A percentile compares a stretch with the other conserved stretches of the same genome.
Evolutionary conservation across 2,797 vertebrate species (phyloP).

Genomic region (Poeciliopsis paucimaculata): DNA sequence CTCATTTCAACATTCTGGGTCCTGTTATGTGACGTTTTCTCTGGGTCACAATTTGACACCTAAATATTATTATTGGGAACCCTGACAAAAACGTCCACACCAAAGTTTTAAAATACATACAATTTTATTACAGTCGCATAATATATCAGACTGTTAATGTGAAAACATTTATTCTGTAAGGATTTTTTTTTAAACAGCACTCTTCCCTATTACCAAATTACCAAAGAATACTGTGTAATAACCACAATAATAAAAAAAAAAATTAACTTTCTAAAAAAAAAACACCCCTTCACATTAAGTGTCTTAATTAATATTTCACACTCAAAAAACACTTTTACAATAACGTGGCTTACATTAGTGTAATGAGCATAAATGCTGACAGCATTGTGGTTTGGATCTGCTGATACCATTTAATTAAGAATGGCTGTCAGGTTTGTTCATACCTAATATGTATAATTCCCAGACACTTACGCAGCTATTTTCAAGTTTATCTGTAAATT

Average conservation of each 20-base stretch:
- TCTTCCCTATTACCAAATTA: no score
- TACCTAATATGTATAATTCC: not conserved
- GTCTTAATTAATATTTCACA: not conserved
- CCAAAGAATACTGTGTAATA: no score
- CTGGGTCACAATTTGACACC: no score
- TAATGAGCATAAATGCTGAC: not conserved
- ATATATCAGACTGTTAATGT: no score
- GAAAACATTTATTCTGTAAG: no score
- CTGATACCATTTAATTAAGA: not conserved
- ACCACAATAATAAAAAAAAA: not conserved
- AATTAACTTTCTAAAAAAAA: not conserved
- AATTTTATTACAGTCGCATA: no score
- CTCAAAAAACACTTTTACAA: not conserved
- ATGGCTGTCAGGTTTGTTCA: not conserved
- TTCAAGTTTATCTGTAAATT: not conserved
- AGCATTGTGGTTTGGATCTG: not conserved
- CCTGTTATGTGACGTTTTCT: no score
- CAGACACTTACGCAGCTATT: not conserved
- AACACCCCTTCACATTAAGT: not conserved
- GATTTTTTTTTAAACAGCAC: no score
- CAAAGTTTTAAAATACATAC: no score
- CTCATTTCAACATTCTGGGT: no score
- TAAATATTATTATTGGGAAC: no score
- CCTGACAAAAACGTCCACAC: no score
- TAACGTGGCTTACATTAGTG: not conserved